A percentile compares a stretch with the other conserved stretches of the same genome.
These are phyloP conservation scores for Chrysolina haemoptera DNA, from an alignment of 2,888 invertebrate genomes.

Conservation along the genomic window DNA sequence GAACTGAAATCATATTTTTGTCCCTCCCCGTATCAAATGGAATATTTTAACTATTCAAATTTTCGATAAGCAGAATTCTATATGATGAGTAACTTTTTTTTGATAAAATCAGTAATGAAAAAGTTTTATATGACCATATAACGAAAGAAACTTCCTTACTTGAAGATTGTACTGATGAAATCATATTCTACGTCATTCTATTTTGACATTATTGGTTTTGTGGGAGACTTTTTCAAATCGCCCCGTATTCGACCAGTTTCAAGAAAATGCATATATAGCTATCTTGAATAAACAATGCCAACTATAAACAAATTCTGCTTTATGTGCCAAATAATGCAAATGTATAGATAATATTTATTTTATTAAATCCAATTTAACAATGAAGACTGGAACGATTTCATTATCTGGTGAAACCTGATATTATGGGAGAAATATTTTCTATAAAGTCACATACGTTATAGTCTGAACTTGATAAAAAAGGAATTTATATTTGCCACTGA, in stretches of 20 bases:
- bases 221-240: constrained; percentile 11
- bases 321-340: constrained; percentile 40
- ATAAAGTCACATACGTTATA: constrained; percentile 53
- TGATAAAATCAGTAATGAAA: too few relatives aligned
- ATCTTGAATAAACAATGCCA: constrained; percentile 37
- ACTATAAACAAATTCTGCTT: constrained; percentile 41
- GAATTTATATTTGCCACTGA: constrained; percentile 48
- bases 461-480: constrained; percentile 43
- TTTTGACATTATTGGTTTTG: too few relatives aligned
- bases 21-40: too few relatives aligned
- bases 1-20: too few relatives aligned
- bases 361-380: constrained; percentile 49
- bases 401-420: constrained; percentile 53
- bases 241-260: constrained; percentile 32
- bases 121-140: too few relatives aligned
- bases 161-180: too few relatives aligned
- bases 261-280: constrained; percentile 37
- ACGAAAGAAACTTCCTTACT: too few relatives aligned
- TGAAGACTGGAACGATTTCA: constrained; percentile 44
- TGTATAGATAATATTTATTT: constrained; percentile 47
- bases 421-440: constrained; percentile 54
- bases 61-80: too few relatives aligned
- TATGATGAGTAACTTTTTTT: too few relatives aligned
- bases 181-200: too few relatives aligned
- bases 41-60: too few relatives aligned